These are phyloP conservation scores for Capitulum mitella DNA, from an alignment of 2,888 invertebrate genomes.

Conservation along the genomic window DNA sequence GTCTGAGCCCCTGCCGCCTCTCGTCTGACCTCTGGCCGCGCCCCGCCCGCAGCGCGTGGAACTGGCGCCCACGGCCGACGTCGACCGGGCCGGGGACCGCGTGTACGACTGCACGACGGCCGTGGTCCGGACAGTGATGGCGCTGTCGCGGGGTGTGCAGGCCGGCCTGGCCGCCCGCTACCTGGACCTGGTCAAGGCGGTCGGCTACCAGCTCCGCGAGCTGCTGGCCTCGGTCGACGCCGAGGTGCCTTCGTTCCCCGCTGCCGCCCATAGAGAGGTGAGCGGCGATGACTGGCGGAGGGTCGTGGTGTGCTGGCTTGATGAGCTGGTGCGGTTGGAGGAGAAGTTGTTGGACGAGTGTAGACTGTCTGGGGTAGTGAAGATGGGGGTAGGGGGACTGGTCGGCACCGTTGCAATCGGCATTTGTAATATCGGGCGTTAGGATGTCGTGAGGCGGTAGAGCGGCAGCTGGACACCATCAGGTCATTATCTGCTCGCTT, in stretches of 20 bases:
- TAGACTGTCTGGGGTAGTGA: too few relatives aligned
- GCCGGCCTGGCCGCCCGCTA: conserved; percentile 60
- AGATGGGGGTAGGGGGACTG: too few relatives aligned
- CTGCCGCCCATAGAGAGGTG: conserved; percentile 66
- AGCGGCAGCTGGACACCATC: too few relatives aligned
- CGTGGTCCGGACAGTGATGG: conserved; percentile 84
- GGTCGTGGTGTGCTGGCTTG: conserved; percentile 86
- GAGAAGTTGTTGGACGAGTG: too few relatives aligned
- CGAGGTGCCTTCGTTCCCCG: conserved; percentile 67
- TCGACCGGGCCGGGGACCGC: conserved; percentile 68
- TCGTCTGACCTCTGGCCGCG: background rate
- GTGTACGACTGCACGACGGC: conserved; percentile 83
- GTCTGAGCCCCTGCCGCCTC: too few relatives aligned
- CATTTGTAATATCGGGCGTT: too few relatives aligned
- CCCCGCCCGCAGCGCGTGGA: conserved; percentile 52
- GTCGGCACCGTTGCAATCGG: too few relatives aligned
- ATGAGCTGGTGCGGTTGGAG: too few relatives aligned
- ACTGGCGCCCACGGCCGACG: conserved; percentile 57
- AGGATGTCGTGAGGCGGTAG: too few relatives aligned
- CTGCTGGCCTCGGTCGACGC: conserved; percentile 79
- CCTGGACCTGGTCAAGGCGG: conserved; percentile 63
- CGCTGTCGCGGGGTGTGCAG: conserved; percentile 73
- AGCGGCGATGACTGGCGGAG: conserved; percentile 58
- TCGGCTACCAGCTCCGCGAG: conserved; percentile 70
- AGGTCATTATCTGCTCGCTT: too few relatives aligned